Conservation (phyloP, 1,140 invertebrate genomes). For the Papilio xuthus region DNA sequence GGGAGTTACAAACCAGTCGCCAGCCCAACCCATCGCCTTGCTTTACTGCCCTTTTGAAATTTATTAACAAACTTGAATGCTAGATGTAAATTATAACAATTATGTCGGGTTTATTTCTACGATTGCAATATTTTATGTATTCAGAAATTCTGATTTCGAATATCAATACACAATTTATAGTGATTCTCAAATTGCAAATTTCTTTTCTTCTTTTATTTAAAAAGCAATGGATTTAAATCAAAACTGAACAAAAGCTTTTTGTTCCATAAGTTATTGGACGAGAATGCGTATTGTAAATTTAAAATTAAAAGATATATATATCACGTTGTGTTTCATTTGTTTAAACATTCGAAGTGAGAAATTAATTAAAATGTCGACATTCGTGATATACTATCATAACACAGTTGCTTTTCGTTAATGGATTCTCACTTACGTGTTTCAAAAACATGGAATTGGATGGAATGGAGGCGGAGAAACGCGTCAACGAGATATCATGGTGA, state of each 20-base stretch:
- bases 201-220: no score
- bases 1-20: conserved; percentile 37
- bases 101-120: not conserved
- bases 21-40: conserved; percentile 35
- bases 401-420: conserved; percentile 14
- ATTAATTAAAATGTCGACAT: not conserved
- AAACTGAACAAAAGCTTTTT: no score
- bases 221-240: no score
- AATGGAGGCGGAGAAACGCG: conserved; percentile 49
- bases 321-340: not conserved
- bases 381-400: not conserved
- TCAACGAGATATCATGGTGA: conserved; percentile 62
- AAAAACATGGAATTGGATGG: conserved; percentile 52
- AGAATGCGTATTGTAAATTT: not conserved
- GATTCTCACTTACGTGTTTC: conserved; percentile 33
- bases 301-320: not conserved
- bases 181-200: not conserved
- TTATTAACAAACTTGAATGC: conserved; percentile 20
- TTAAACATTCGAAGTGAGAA: not conserved
- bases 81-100: conserved; percentile 27
- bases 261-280: not conserved
- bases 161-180: not conserved
- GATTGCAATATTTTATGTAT: not conserved
- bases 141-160: not conserved
- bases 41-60: conserved; percentile 30